These are phyloP conservation scores for Zonitis immaculata DNA, from an alignment of 2,888 invertebrate species.

Conservation along the genomic window DNA sequence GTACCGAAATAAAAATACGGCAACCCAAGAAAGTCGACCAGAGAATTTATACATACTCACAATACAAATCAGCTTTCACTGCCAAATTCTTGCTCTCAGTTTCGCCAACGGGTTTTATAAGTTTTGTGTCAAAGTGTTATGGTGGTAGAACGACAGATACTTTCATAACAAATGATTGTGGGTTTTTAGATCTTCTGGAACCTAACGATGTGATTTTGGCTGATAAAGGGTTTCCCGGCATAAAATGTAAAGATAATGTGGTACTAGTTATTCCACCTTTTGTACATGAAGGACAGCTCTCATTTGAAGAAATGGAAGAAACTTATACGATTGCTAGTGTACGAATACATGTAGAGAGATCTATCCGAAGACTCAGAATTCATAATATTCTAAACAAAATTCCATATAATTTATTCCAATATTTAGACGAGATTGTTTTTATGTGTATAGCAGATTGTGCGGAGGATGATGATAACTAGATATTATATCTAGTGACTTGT, in stretches of 20 bases:
- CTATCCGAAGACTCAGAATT: not conserved
- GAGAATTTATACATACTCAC: conserved; percentile 2
- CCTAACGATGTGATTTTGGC: not conserved
- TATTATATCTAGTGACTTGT: no score
- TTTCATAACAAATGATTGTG: not conserved
- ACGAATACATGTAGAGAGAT: not conserved
- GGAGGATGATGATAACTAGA: no score
- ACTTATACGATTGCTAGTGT: not conserved
- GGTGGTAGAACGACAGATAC: conserved; percentile 1
- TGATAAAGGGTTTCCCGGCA: not conserved
- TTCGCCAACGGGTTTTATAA: not conserved
- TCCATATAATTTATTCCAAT: not conserved
- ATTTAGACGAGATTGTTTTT: not conserved
- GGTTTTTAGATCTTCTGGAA: conserved; percentile 2
- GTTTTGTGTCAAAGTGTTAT: not conserved
- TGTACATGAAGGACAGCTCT: not conserved
- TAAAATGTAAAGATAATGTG: not conserved
- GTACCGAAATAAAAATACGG: conserved; percentile 12
- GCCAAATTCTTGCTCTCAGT: not conserved
- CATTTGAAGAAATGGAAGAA: not conserved
- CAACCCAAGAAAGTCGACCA: conserved; percentile 1
- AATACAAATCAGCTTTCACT: conserved; percentile 2
- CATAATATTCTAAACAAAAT: not conserved
- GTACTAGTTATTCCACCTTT: not conserved
- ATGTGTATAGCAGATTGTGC: not conserved